Conservation (phyloP, 2,888 invertebrate genomes). For the Physocephala rufipes region DNA sequence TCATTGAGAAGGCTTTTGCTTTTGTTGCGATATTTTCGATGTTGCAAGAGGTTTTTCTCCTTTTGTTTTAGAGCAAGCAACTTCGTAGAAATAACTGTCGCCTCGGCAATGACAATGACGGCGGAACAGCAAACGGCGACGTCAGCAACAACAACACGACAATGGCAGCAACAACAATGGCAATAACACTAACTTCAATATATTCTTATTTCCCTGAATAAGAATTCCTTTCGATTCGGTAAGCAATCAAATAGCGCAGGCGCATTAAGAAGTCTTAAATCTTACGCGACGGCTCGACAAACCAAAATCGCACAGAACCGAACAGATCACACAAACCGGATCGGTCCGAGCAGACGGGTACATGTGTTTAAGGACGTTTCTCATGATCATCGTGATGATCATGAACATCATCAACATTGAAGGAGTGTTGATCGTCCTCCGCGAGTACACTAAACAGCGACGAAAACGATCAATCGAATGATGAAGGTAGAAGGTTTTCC, state of each 20-base stretch:
- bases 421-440: conserved; percentile 5
- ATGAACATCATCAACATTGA: not conserved
- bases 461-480: conserved; percentile 23
- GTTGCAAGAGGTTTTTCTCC: too few relatives aligned
- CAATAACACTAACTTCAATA: not conserved
- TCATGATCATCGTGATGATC: conserved; percentile 8
- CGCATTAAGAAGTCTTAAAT: conserved; percentile 26
- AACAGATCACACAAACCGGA: conserved; percentile 12
- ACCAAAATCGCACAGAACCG: not conserved
- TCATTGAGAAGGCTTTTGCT: conserved; percentile 39
- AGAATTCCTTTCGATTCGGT: conserved; percentile 17
- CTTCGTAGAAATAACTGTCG: not conserved
- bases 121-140: not conserved
- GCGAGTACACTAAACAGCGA: not conserved
- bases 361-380: conserved; percentile 28
- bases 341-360: conserved; percentile 18
- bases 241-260: conserved; percentile 12
- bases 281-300: not conserved
- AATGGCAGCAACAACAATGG: not conserved
- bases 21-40: not conserved
- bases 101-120: not conserved
- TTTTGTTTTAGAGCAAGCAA: not conserved
- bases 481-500: too few relatives aligned
- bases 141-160: not conserved
- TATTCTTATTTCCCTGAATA: conserved; percentile 3